Evolutionary conservation across 2,888 invertebrate species (phyloP).

Genomic region (Spisula solida): DNA sequence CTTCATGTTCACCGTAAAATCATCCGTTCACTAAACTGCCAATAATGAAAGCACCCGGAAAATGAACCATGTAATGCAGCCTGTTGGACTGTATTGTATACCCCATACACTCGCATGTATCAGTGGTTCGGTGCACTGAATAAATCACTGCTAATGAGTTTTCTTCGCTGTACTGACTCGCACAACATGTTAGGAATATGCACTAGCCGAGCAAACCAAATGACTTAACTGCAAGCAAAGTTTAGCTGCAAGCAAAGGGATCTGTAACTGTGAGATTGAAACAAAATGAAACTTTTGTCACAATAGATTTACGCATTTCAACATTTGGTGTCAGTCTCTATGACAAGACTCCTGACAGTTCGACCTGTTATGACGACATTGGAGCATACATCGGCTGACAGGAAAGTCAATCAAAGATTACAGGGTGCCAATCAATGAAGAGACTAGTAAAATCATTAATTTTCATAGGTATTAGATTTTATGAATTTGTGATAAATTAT

Average conservation of each 20-base stretch:
- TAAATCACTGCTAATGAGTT: conserved; percentile 1
- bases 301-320: too few relatives aligned
- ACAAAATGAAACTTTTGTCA: too few relatives aligned
- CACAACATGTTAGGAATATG: too few relatives aligned
- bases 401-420: background rate
- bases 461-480: too few relatives aligned
- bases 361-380: background rate
- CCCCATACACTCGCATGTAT: background rate
- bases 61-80: background rate
- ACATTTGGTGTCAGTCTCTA: too few relatives aligned
- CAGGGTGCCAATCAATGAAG: background rate
- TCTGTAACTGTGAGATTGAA: too few relatives aligned
- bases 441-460: too few relatives aligned
- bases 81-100: background rate
- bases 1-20: background rate
- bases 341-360: background rate
- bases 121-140: background rate
- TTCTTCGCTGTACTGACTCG: too few relatives aligned
- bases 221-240: too few relatives aligned
- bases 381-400: background rate
- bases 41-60: background rate
- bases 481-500: too few relatives aligned
- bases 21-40: background rate
- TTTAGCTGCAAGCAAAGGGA: too few relatives aligned
- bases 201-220: too few relatives aligned